These are phyloP conservation scores for Dendrophyllia cribrosa DNA, from an alignment of 64 coral and sea anemone genomes.

Conservation along the genomic window DNA sequence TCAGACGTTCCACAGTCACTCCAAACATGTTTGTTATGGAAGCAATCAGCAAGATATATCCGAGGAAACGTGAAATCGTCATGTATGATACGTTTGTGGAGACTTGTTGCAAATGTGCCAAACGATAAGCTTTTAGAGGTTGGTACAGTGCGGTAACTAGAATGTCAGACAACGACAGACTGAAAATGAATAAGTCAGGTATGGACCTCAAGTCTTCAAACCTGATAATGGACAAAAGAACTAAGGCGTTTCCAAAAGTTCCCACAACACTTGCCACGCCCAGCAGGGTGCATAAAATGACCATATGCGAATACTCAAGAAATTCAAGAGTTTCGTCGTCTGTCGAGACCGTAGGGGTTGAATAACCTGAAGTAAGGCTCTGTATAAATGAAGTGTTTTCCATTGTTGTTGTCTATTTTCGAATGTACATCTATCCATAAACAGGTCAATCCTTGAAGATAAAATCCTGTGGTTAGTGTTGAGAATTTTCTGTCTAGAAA, in stretches of 20 bases:
- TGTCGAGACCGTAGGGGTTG: neutral
- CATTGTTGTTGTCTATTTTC: no score
- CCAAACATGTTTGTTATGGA: slow-evolving; percentile 43
- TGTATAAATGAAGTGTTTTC: no score
- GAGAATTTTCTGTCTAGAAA: no score
- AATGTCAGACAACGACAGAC: neutral
- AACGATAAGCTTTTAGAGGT: neutral
- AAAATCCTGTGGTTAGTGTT: no score
- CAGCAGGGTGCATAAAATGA: slow-evolving; percentile 3
- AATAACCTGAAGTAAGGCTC: no score
- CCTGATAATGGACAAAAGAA: neutral
- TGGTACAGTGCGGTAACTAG: neutral
- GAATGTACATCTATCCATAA: no score
- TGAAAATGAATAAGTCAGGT: slow-evolving; percentile 25
- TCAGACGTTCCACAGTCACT: slow-evolving; percentile 25
- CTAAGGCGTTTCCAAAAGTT: slow-evolving; percentile 12
- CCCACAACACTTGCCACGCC: neutral
- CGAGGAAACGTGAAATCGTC: neutral
- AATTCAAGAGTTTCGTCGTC: neutral
- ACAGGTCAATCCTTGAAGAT: no score
- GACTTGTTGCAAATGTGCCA: neutral
- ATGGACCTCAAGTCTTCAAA: neutral
- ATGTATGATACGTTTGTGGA: neutral
- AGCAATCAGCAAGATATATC: slow-evolving; percentile 8
- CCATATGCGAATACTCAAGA: neutral